A percentile compares a stretch with the other conserved stretches of the same genome.
These are phyloP conservation scores for Oxycera nigricornis DNA, from an alignment of 2,888 invertebrate genomes.

Conservation along the genomic window DNA sequence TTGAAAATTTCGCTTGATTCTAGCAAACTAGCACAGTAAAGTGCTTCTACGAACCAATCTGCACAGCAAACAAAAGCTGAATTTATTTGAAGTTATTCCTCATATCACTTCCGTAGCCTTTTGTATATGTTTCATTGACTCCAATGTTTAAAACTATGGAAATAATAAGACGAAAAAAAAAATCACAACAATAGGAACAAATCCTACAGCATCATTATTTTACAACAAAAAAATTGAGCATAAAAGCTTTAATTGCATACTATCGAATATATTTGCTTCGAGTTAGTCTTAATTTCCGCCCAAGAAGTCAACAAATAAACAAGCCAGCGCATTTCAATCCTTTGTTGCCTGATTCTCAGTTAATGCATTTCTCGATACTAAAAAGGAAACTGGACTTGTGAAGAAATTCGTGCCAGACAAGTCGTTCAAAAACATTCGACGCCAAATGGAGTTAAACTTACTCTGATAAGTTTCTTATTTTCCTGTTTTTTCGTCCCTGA, in stretches of 20 bases:
- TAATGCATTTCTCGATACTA: neutral
- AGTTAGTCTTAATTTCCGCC: neutral
- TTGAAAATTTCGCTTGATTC: too few relatives aligned
- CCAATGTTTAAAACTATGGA: too few relatives aligned
- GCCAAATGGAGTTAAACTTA: conserved; percentile 34
- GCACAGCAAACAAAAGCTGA: too few relatives aligned
- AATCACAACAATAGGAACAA: too few relatives aligned
- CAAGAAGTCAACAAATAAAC: neutral
- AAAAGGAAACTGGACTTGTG: neutral
- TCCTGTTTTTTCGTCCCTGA: neutral
- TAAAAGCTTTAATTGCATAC: conserved; percentile 2
- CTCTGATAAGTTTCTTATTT: neutral
- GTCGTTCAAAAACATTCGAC: conserved; percentile 6
- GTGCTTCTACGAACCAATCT: too few relatives aligned
- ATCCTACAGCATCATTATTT: too few relatives aligned
- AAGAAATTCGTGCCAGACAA: neutral
- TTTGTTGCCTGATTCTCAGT: neutral
- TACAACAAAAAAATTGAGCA: neutral
- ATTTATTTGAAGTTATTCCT: too few relatives aligned
- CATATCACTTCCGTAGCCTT: too few relatives aligned
- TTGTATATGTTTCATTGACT: too few relatives aligned
- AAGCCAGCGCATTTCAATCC: neutral
- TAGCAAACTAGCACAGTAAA: too few relatives aligned
- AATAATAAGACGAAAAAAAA: too few relatives aligned
- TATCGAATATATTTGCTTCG: neutral